Evolutionary conservation across 2,888 invertebrate genomes (phyloP).

Genomic region (Gymnocheta viridis): DNA sequence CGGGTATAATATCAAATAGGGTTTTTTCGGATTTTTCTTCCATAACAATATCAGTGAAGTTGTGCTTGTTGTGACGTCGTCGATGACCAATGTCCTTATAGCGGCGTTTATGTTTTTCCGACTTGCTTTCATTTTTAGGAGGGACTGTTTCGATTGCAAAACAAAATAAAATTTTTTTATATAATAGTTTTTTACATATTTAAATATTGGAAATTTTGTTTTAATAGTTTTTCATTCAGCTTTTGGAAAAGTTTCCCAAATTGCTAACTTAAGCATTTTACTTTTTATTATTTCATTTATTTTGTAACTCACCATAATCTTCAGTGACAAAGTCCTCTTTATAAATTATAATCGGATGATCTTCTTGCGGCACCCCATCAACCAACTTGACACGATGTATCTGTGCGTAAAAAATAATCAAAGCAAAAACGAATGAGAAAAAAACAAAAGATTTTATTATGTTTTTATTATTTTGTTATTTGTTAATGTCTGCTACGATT

Average conservation of each 20-base stretch:
- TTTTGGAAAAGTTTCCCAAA: not conserved
- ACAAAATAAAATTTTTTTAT: not conserved
- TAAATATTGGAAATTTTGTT: not conserved
- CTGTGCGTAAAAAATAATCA: too few relatives aligned
- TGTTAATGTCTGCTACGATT: not conserved
- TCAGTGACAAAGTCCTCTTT: constrained; percentile 80
- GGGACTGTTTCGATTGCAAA: constrained; percentile 34
- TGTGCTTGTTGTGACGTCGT: constrained; percentile 71
- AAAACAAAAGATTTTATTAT: not conserved
- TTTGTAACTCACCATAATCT: constrained; percentile 76
- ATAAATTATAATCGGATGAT: constrained; percentile 79
- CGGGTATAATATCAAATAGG: constrained; percentile 77
- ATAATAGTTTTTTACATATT: not conserved
- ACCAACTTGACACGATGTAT: constrained; percentile 75
- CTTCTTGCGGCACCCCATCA: constrained; percentile 75
- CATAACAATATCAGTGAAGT: constrained; percentile 68
- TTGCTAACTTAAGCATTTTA: not conserved
- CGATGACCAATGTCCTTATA: constrained; percentile 73
- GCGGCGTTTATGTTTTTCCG: constrained; percentile 65
- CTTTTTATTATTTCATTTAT: not conserved
- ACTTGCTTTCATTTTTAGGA: constrained; percentile 48
- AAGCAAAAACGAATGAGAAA: not conserved
- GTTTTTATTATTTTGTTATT: not conserved
- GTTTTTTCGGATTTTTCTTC: constrained; percentile 74
- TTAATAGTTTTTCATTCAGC: not conserved